A percentile compares a stretch with the other conserved stretches of the same genome.
Evolutionary conservation across 2,113 vertebrate genomes (phyloP).

Genomic region (Glareola pratincola): DNA sequence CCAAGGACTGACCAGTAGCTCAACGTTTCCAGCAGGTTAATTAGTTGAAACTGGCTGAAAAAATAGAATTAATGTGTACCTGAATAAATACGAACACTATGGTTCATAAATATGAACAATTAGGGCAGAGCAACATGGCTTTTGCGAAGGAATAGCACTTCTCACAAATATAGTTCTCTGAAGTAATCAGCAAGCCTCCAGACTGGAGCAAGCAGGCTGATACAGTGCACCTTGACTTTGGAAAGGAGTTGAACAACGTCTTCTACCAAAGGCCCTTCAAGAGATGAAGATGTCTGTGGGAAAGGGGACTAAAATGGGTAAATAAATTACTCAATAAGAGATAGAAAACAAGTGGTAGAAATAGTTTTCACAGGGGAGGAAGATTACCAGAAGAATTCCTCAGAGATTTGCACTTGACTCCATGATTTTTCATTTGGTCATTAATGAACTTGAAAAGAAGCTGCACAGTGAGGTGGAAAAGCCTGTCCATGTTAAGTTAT

Average conservation of each 20-base stretch:
- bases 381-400: not conserved
- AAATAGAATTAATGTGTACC: not conserved
- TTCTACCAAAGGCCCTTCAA: not conserved
- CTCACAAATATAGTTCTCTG: not conserved
- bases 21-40: not conserved
- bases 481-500: not conserved
- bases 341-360: not conserved
- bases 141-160: not conserved
- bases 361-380: not conserved
- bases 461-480: not conserved
- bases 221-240: not conserved
- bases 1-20: not conserved
- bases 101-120: not conserved
- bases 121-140: not conserved
- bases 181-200: not conserved
- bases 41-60: not conserved
- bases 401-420: not conserved
- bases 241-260: not conserved
- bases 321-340: not conserved
- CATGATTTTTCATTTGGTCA: not conserved
- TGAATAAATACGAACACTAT: not conserved
- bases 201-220: not conserved
- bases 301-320: not conserved
- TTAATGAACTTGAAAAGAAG: constrained; percentile 2
- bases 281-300: not conserved